These are phyloP conservation scores for Antheraea yamamai DNA, from an alignment of 2,888 invertebrate genomes.

Conservation along the genomic window DNA sequence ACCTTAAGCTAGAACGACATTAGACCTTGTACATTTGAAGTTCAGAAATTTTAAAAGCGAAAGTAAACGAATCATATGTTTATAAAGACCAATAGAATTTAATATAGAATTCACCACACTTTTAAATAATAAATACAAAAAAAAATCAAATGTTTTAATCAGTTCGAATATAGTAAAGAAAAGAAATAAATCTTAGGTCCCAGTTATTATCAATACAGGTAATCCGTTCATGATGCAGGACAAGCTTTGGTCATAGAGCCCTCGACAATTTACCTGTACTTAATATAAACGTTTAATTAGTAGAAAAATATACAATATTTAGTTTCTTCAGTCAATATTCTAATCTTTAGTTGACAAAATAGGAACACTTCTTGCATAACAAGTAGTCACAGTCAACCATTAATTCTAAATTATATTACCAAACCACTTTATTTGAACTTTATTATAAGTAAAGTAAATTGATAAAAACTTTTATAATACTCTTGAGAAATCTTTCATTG, in stretches of 20 bases:
- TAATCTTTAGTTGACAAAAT: background rate
- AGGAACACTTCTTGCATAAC: background rate
- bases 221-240: constrained; percentile 36
- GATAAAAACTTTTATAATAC: background rate
- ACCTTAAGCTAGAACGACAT: too few relatives aligned
- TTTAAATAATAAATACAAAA: background rate
- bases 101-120: background rate
- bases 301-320: background rate
- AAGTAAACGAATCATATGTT: too few relatives aligned
- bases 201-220: constrained; percentile 31
- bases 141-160: background rate
- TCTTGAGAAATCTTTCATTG: background rate
- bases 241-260: constrained; percentile 30
- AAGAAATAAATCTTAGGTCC: constrained; percentile 8
- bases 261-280: background rate
- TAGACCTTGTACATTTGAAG: too few relatives aligned
- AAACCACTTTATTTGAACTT: background rate
- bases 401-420: background rate
- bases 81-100: too few relatives aligned
- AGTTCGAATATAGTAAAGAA: background rate
- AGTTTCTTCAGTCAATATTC: background rate
- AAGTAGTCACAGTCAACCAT: background rate
- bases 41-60: too few relatives aligned
- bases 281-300: background rate
- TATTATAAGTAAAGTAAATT: background rate